Base-by-base conservation (phyloP, 2,888 invertebrate genomes). In the Eupithecia dodoneata region DNA sequence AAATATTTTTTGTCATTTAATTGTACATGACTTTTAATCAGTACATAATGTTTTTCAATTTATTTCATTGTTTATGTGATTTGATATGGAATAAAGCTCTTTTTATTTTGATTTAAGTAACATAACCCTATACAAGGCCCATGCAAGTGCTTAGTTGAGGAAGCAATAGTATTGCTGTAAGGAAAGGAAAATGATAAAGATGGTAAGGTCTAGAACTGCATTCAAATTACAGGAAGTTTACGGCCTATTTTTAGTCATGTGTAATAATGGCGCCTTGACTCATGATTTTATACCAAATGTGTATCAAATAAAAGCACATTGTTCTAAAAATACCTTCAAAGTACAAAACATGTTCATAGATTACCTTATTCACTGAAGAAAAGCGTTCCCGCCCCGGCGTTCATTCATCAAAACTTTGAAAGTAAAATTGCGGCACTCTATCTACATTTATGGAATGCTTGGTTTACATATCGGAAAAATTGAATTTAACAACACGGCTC, bases 331-430 rank as follows among this genome's bases (percentile, higher is more conserved):
- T 66, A 66, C 15, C 42, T 69, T 12, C 15, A 42, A 63, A 30
- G 66, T 72, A 76, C n/a, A 69, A 45, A 47, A 74, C 71, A 74
- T 63, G 66, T 15, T 49, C 59, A 74, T 74, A 74, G 74, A 74
- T 71, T 47, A 71, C 59, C 42, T 15, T 66, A 42, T 30, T 59
- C 18, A 18, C 55, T 18, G 55, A 18, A 18, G 7, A 59, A 63
- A 77, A 77, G 67, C 63, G 73, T 52, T 69, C 65, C 70, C 65
- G 70, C 65, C 74, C 59, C 63, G 63, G 63, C 49, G 42, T 59
- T 52, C 72, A 74, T 77, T 72, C 69, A 72, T 77, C 52, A 74
- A 67, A 55, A 42, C 66, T 66, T 66, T 66, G 41, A 65, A 66
- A 42, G 66, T 66, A 42, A 42, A 65, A 66, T 63, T 42, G 42